phyloP scores from a whole-genome alignment of 1,140 invertebrate genomes.

The Drosophila quadrilineata region DNA sequence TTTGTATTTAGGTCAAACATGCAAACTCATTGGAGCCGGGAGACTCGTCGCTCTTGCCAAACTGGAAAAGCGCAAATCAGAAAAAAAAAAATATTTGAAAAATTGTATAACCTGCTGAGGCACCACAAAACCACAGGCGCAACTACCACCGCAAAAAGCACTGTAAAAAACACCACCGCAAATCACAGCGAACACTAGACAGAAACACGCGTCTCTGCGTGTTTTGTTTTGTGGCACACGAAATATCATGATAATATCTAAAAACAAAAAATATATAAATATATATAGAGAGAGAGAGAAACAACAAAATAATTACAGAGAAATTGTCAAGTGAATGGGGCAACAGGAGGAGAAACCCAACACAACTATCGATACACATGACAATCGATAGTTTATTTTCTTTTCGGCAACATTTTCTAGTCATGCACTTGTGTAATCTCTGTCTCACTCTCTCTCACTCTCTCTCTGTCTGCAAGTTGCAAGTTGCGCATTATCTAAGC shows the following conservation, averaged over 20 bases:
- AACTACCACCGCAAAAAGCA: conserved; percentile 1
- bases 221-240: neutral
- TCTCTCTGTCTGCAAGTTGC: neutral
- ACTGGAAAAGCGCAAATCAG: conserved; percentile 48
- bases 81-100: no score
- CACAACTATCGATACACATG: neutral
- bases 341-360: no score
- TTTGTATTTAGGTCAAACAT: conserved; percentile 75
- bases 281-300: neutral
- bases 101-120: conserved; percentile 74
- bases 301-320: neutral
- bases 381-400: neutral
- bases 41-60: conserved; percentile 42
- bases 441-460: neutral
- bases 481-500: conserved; percentile 25
- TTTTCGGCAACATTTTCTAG: neutral
- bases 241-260: conserved; percentile 3
- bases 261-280: conserved; percentile 3
- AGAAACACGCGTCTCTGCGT: neutral
- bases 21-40: conserved; percentile 67
- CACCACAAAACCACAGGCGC: neutral
- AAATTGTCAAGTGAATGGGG: conserved; percentile 5
- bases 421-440: neutral
- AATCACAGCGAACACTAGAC: neutral
- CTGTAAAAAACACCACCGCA: neutral